These are phyloP conservation scores for Ichneumoninae sp. DNA, from an alignment of 2,888 invertebrate genomes.

Conservation along the genomic window DNA sequence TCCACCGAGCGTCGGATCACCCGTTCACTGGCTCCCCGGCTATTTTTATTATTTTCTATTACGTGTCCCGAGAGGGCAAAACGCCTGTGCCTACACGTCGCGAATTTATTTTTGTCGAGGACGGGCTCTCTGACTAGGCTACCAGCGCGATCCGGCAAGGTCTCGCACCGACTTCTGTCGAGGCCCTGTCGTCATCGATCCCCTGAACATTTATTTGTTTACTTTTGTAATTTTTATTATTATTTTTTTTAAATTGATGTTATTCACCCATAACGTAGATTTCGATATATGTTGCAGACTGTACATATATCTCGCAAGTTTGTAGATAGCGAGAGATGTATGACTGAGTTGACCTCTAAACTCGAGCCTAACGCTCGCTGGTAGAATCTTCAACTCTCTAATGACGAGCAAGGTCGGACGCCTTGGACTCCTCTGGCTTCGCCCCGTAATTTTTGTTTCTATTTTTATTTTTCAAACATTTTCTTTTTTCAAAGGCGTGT, in stretches of 20 bases:
- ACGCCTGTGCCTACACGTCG: constrained; percentile 22
- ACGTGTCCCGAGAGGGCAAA: constrained; percentile 23
- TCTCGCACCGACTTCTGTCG: not conserved
- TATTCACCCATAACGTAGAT: not conserved
- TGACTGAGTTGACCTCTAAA: constrained; percentile 32
- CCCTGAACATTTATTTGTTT: not conserved
- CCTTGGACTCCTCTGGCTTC: not conserved
- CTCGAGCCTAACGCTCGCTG: constrained; percentile 6
- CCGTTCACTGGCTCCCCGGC: constrained; percentile 36
- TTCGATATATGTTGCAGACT: not conserved
- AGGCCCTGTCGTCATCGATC: not conserved
- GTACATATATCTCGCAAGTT: not conserved
- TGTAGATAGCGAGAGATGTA: not conserved
- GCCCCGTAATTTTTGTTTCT: not conserved
- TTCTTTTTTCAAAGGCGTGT: constrained; percentile 5
- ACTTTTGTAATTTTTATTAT: not conserved
- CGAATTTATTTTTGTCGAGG: constrained; percentile 64
- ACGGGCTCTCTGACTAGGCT: constrained; percentile 35
- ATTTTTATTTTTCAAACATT: not conserved
- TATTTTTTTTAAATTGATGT: not conserved
- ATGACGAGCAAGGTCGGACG: constrained; percentile 27
- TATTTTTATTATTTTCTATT: constrained; percentile 64
- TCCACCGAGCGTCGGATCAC: constrained; percentile 11
- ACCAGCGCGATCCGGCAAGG: constrained; percentile 30
- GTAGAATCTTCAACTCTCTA: constrained; percentile 17